phyloP scores from a whole-genome alignment of 2,113 vertebrate genomes.

The Scomber scombrus region DNA sequence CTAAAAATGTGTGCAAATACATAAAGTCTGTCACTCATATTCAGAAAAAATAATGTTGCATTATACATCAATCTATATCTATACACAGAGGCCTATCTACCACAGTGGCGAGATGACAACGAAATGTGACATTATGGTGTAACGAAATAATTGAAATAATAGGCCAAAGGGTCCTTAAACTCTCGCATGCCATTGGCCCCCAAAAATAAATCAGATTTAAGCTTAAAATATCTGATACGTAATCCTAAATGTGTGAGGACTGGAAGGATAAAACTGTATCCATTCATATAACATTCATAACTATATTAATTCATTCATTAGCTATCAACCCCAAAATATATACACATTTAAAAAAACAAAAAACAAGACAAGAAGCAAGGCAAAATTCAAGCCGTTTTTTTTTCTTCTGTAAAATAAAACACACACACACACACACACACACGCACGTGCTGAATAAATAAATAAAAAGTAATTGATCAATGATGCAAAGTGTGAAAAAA shows the following conservation, averaged over 20 bases:
- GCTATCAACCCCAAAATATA: background rate
- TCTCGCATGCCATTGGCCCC: background rate
- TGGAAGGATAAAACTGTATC: background rate
- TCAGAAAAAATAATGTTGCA: background rate
- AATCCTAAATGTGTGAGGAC: no score
- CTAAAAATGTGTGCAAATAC: background rate
- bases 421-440: no score
- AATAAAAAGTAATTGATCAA: constrained; percentile 1
- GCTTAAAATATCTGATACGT: background rate
- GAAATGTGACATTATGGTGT: background rate
- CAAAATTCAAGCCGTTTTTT: background rate
- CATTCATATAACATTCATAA: background rate
- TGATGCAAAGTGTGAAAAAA: background rate
- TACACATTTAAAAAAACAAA: background rate
- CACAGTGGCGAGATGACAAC: background rate
- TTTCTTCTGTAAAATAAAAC: no score
- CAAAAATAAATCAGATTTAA: background rate
- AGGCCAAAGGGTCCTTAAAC: background rate
- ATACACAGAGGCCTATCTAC: no score
- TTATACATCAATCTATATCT: no score
- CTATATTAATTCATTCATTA: background rate
- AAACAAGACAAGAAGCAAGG: background rate
- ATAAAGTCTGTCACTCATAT: background rate
- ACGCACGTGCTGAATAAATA: background rate
- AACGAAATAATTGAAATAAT: background rate